These are phyloP conservation scores for Thaleichthys pacificus DNA, from an alignment of 2,797 vertebrate species.

Conservation along the genomic window DNA sequence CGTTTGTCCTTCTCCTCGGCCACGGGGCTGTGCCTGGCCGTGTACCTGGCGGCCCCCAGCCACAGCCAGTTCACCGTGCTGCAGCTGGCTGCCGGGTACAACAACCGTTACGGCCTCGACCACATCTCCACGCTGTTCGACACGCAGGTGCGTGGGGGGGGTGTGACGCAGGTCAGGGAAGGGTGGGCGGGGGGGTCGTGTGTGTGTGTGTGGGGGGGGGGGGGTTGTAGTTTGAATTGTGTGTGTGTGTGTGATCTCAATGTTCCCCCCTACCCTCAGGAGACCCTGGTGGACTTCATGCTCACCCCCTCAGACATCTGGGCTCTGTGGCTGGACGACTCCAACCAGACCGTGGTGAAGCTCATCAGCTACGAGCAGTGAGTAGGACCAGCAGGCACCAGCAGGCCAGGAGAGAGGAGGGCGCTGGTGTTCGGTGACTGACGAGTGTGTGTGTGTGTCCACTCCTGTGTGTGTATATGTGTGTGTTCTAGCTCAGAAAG, in stretches of 20 bases:
- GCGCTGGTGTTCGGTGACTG: neutral
- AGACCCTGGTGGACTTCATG: constrained; percentile 88
- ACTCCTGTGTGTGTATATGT: neutral
- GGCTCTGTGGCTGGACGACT: constrained; percentile 90
- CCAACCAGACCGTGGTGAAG: constrained; percentile 85
- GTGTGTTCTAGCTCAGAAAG: constrained; percentile 78
- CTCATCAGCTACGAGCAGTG: constrained; percentile 96
- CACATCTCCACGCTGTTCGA: constrained; percentile 89
- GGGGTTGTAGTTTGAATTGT: neutral
- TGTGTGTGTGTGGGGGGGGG: neutral
- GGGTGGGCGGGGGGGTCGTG: neutral
- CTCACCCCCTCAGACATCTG: constrained; percentile 89
- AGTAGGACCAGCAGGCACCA: constrained; percentile 42
- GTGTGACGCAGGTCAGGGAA: no score
- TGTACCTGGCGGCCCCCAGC: constrained; percentile 83
- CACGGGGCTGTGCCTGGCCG: constrained; percentile 83
- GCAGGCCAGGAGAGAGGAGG: neutral
- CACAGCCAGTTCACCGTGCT: constrained; percentile 90
- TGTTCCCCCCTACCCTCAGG: constrained; percentile 63
- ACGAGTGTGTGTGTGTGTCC: neutral
- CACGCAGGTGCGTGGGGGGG: neutral
- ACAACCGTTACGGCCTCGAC: constrained; percentile 87
- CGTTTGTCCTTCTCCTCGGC: constrained; percentile 80
- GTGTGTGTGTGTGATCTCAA: neutral
- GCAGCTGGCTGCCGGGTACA: constrained; percentile 86